Base-by-base conservation (phyloP, 2,797 vertebrate genomes). In the Dromococcyx pavoninus region DNA sequence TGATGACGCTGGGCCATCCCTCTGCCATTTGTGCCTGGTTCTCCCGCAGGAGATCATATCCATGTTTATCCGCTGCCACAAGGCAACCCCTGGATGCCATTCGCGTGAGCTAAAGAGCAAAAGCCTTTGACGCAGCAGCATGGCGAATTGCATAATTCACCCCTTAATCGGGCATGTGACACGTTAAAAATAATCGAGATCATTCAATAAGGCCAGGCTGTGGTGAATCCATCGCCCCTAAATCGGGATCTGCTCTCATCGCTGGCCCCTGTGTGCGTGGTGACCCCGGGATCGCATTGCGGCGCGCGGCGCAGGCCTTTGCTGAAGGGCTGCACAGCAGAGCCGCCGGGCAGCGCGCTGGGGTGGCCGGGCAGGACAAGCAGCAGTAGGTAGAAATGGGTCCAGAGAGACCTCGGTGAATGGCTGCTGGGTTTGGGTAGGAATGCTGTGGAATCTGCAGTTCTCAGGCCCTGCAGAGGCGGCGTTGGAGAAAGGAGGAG, bases 101-200 rank as follows among this genome's bases (percentile, higher is more conserved):
- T 46, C 50, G 5, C 85, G 21, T 94, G 91, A 93, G 12, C 79
- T 87, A 89, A 94, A 95, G 94, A 95, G 95, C 92, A 94, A 35
- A 67, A 23, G 81, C 92, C 81, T 73, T 24, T 8, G 2, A 28
- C 6, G 33, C 73, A 7, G 88, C 70, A 32, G 74, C 33, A 4
- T 37, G 2, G 66, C 79, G 41, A 19, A 84, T 92, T 95, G 91
- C 94, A 86, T 95, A 93, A 95, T 89, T 92, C 91, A 74, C 54
- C 80, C 37, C 76, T 89, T 89, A 83, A 88, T 50, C 54, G 30
- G 91, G 79, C 94, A 92, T 93, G 93, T 93, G 94, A 93, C 92
- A 23, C 14, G 79, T 66, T 96, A 97, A 97, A 97, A 96, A 96
- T 95, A 94, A 80, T 65, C 87, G 33, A 37, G 89, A 91, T 88